Base-by-base conservation (phyloP, 2,888 invertebrate genomes). In the Subacronicta megacephala region DNA sequence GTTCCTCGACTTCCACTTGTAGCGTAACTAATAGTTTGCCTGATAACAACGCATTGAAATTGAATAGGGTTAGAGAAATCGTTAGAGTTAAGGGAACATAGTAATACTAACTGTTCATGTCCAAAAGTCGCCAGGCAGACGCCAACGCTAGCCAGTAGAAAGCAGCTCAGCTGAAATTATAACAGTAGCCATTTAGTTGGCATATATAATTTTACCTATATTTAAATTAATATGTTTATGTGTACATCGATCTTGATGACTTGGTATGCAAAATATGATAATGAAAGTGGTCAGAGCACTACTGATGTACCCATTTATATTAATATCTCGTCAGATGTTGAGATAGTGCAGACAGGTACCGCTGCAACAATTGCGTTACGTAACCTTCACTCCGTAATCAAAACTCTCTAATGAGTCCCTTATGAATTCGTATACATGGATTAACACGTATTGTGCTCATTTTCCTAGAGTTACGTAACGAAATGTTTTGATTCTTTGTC, bases 101-200 rank as follows among this genome's bases (percentile, higher is more conserved):
- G 78, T 76, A 44, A 88, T 92, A 94, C 94, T 93, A 87, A 94
- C 94, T 93, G 93, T 90, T 93, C 92, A 84, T 86, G 82, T 84
- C 93, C 93, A 85, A 94, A 94, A 85, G 94, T 94, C 87, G 93
- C 93, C 81, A 88, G 80, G 90, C 90, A 88, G 87, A 90, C 85
- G 75, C 90, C 92, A 88, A 90, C 76, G 85, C 87, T 82, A 85
- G 91, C 90, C 85, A 92, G 90, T 69, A 93, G 88, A 70, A 90
- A 82, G 80, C 91, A 87, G 90, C 89, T 85, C 72, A 92, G 87
- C 93, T 94, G 93, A 89, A 93, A 94, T 85, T 80, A 87, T 76
- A 88, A 88, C 67, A 83, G 68, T 67, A 47, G 47, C 56, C 49
- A 60, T 66, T 59, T 61, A 73, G 62, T 62, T 60, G 42, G 38